A percentile compares a stretch with the other conserved stretches of the same genome.
phyloP scores from a whole-genome alignment of 2,888 invertebrate species.

The Tupiocoris notatus region DNA sequence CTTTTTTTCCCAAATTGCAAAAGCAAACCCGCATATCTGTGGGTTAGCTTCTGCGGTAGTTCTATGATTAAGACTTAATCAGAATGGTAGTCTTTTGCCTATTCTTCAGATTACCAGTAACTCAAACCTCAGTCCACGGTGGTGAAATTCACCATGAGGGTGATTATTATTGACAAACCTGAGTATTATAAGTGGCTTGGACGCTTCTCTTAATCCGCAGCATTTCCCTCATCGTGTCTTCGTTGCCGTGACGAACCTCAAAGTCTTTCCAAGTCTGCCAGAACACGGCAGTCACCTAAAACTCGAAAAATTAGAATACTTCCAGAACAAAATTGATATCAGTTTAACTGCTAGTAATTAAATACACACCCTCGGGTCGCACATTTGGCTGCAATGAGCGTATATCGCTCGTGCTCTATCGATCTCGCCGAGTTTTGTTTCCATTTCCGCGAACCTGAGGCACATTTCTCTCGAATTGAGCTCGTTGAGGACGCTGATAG shows the following conservation, averaged over 20 bases:
- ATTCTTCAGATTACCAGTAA: too few species aligned
- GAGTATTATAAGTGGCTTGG: constrained; percentile 94
- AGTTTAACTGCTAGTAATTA: neutral
- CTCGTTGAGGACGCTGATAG: constrained; percentile 90
- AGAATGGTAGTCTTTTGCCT: too few species aligned
- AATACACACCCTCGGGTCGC: constrained; percentile 84
- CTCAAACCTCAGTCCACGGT: too few species aligned
- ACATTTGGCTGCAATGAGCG: constrained; percentile 97
- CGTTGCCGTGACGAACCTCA: constrained; percentile 97
- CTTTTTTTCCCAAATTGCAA: too few species aligned
- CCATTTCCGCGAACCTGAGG: constrained; percentile 93
- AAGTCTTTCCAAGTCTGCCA: constrained; percentile 99
- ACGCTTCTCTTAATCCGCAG: constrained; percentile 94
- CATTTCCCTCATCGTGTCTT: constrained; percentile 99
- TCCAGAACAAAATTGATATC: neutral
- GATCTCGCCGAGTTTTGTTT: constrained; percentile 96
- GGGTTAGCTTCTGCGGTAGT: too few species aligned
- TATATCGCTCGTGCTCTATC: constrained; percentile 96
- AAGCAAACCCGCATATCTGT: too few species aligned
- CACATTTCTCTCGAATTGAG: constrained; percentile 94
- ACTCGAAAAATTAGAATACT: constrained; percentile 34
- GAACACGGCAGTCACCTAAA: constrained; percentile 75
- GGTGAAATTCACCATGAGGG: too few species aligned
- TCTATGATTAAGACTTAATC: too few species aligned
- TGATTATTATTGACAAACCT: too few species aligned